A percentile compares a stretch with the other conserved stretches of the same genome.
These are phyloP conservation scores for Glaucidium brasilianum DNA, from an alignment of 2,113 vertebrate species.

Conservation along the genomic window DNA sequence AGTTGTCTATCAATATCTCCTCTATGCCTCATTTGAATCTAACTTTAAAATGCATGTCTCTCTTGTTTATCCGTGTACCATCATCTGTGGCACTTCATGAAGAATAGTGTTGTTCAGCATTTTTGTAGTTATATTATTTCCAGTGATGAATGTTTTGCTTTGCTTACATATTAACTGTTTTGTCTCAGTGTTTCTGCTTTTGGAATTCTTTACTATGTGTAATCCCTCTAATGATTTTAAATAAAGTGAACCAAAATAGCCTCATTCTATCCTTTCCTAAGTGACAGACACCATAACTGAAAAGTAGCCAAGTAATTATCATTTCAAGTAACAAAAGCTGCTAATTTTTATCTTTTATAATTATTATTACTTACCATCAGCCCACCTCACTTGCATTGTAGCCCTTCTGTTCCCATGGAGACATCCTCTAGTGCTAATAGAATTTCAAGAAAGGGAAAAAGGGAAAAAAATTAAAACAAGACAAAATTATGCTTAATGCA, in stretches of 20 bases:
- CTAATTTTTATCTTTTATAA: background rate
- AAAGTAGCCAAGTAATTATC: constrained; percentile 12
- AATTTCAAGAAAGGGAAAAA: background rate
- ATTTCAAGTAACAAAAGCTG: background rate
- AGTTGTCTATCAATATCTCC: background rate
- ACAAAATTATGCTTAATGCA: background rate
- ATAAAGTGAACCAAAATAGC: background rate
- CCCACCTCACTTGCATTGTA: background rate
- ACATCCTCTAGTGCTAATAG: background rate
- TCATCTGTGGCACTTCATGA: background rate
- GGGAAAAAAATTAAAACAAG: fast-evolving
- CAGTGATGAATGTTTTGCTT: background rate
- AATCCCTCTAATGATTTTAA: background rate
- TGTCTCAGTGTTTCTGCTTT: background rate
- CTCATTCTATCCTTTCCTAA: background rate
- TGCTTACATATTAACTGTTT: background rate
- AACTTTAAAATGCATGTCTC: fast-evolving
- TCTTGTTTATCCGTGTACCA: background rate
- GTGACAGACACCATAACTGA: background rate
- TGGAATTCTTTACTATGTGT: background rate
- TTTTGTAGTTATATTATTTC: background rate
- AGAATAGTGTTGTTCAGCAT: background rate
- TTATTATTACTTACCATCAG: background rate
- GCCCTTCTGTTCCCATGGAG: background rate
- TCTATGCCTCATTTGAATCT: background rate